phyloP scores from a whole-genome alignment of 92 coral and sea anemone species.

The Palythoa grandiflora region DNA sequence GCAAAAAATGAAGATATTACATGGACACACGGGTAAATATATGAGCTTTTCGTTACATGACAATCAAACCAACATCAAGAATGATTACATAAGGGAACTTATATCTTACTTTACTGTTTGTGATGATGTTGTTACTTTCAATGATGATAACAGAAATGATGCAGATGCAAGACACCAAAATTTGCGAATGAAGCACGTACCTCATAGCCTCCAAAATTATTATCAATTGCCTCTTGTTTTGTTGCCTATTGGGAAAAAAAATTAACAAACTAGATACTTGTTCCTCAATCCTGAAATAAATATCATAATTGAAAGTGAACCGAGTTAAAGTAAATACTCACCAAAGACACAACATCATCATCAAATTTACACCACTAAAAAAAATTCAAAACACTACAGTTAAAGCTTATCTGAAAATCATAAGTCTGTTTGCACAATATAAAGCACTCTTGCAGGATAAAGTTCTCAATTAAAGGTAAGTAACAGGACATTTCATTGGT shows the following conservation, averaged over 20 bases:
- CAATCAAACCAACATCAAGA: no score
- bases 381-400: neutral
- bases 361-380: slow-evolving; percentile 99
- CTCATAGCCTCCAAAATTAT: slow-evolving; percentile 99
- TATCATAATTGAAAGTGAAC: neutral
- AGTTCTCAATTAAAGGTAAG: no score
- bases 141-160: no score
- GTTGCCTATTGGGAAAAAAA: slow-evolving; percentile 73
- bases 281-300: neutral
- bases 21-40: no score
- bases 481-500: no score
- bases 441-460: no score
- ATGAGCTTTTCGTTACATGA: no score
- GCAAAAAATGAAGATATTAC: no score
- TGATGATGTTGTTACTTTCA: no score
- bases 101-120: no score
- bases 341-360: slow-evolving; percentile 98
- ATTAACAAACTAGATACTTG: neutral
- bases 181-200: slow-evolving; percentile 37
- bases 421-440: neutral
- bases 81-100: no score
- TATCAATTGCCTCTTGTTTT: slow-evolving; percentile 96
- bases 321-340: slow-evolving; percentile 48
- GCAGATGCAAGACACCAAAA: no score
- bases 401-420: neutral